Base-by-base conservation (phyloP, 2,888 invertebrate genomes). In the Myathropa florea region DNA sequence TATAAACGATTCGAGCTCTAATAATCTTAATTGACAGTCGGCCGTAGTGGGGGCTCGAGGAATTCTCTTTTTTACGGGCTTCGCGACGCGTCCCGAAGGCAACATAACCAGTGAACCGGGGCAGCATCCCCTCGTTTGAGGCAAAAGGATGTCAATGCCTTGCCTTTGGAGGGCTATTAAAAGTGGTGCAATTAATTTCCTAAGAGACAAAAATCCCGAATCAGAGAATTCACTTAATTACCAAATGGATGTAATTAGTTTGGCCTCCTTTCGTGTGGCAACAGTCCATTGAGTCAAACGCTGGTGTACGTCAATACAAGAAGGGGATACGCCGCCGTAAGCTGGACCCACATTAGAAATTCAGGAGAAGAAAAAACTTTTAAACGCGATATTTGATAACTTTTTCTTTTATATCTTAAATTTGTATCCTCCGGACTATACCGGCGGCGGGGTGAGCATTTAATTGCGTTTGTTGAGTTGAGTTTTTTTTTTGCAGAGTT, bases 11-110 rank as follows among this genome's bases (percentile, higher is more conserved):
- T 90, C 89, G 89, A 90, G 90, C 90, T 90, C 90, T 90, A 91
- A 92, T 92, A 91, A 92, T 90, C 90, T 90, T 92, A 92, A 92
- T 92, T 92, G 89, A 81, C 78, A 76, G 82, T 83, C 88, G 21
- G 21, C 24, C n/a, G 57, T 55, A 76, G 24, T 59, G 73, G 60
- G 30, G 21, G n/a, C 18, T 46, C 28, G 39, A 46, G 18, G 60
- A 18, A 68, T 18, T 72, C 77, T 81, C 67, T 81, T 72, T 75
- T 33, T 36, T 23, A 12, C 26, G 59, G 6, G 64, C 36, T n/a
- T 33, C 10, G 14, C 10, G 61, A 2, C 26, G 14, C 18, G 53
- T 79, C 75, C 84, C 80, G 14, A 18, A 67, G 81, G 76, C 53
- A 33, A 60, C 30, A 72, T 77, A 60, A 68, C 55, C 24, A 26